Evolutionary conservation across 2,113 vertebrate genomes (phyloP).

Genomic region (Sylvia atricapilla): DNA sequence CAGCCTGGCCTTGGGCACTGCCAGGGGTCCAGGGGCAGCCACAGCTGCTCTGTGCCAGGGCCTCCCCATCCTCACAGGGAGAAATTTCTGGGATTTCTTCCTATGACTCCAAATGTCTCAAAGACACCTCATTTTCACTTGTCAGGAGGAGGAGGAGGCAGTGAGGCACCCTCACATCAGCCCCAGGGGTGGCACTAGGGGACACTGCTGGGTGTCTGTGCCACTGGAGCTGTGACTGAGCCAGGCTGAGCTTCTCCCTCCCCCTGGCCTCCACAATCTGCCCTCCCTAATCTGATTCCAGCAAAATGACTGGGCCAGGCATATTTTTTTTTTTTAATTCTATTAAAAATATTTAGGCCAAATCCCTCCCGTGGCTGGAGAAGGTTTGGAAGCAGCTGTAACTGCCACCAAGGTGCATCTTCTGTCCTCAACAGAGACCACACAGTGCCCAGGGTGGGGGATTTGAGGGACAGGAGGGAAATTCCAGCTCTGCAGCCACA

Average conservation of each 20-base stretch:
- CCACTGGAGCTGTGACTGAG: not conserved
- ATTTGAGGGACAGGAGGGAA: not conserved
- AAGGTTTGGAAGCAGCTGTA: not conserved
- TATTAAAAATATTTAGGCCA: slow-evolving; percentile 43
- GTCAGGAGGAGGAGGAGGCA: not conserved
- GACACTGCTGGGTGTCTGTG: not conserved
- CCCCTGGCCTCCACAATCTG: not conserved
- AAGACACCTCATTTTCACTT: accelerated
- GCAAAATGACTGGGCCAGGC: not conserved
- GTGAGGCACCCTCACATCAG: accelerated
- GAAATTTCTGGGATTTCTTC: not conserved
- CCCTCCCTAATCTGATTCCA: slow-evolving; percentile 29
- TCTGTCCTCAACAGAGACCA: not conserved
- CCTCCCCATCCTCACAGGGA: not conserved
- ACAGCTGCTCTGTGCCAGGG: not conserved
- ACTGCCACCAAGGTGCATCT: not conserved
- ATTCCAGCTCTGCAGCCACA: not conserved
- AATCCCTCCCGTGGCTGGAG: not conserved
- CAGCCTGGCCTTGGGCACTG: accelerated
- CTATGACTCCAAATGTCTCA: accelerated
- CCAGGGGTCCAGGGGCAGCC: not conserved
- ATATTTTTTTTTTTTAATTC: not conserved
- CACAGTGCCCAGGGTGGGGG: not conserved
- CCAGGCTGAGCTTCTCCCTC: not conserved
- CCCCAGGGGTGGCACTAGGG: not conserved